A percentile compares a stretch with the other conserved stretches of the same genome.
Evolutionary conservation across 2,113 vertebrate species (phyloP).

Genomic region (Nothobranchius furzeri): DNA sequence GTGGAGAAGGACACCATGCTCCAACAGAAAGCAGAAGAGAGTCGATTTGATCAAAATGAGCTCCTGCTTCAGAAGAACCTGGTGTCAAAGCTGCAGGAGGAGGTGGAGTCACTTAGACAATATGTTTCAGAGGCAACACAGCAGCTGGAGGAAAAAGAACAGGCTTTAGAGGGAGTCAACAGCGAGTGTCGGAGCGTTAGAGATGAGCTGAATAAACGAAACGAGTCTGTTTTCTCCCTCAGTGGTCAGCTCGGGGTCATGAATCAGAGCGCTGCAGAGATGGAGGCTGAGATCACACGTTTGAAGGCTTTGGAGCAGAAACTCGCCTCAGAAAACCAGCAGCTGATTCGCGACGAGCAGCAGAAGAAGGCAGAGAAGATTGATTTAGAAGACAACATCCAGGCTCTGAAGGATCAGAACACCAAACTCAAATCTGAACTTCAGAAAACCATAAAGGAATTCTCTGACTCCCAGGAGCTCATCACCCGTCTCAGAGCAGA

Average conservation of each 20-base stretch:
- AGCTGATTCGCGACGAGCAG: slow-evolving; percentile 63
- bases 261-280: slow-evolving; percentile 67
- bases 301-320: slow-evolving; percentile 61
- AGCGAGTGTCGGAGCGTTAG: slow-evolving; percentile 67
- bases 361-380: slow-evolving; percentile 62
- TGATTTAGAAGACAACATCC: slow-evolving; percentile 69
- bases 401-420: slow-evolving; percentile 77
- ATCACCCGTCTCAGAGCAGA: slow-evolving; percentile 65
- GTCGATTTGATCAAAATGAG: slow-evolving; percentile 57
- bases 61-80: slow-evolving; percentile 53
- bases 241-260: slow-evolving; percentile 70
- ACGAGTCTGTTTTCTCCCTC: slow-evolving; percentile 66
- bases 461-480: slow-evolving; percentile 70
- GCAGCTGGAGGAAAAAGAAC: slow-evolving; percentile 72
- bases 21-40: slow-evolving; percentile 73
- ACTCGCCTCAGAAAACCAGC: slow-evolving; percentile 63
- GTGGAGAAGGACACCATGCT: slow-evolving; percentile 69
- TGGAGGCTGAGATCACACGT: slow-evolving; percentile 68
- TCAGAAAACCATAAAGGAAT: slow-evolving; percentile 49
- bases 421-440: slow-evolving; percentile 75
- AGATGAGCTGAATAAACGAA: slow-evolving; percentile 73
- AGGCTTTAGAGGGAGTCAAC: slow-evolving; percentile 45
- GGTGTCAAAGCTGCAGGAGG: slow-evolving; percentile 58
- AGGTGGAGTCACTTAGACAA: slow-evolving; percentile 69
- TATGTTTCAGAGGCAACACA: slow-evolving; percentile 62